Evolutionary conservation across 2,888 invertebrate genomes (phyloP), one percentile per base, ranked within the genome.

Genomic region (Nomada hirtipes): DNA sequence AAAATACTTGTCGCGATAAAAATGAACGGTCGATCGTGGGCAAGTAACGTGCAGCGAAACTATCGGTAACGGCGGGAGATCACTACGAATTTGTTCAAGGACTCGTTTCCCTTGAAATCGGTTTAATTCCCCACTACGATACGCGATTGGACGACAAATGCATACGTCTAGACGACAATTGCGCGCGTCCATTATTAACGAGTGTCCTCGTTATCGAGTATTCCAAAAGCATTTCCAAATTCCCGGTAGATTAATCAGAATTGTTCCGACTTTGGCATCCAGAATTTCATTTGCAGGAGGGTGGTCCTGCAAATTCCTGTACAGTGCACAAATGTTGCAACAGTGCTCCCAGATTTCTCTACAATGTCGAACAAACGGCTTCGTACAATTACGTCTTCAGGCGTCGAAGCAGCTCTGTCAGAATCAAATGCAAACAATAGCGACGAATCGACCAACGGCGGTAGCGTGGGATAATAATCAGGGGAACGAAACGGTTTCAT

Each of bases 21-120:
- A 83, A 76, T 47, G 55, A 60, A 70, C 53, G 52, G 47, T 59
- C 78, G 65, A 69, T 83, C 73, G 74, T 76, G 73, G 80, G 76
- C 70, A 60, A 73, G 76, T 72, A 82, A 84, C 82, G 73, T 76
- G 71, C 75, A 68, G n/a, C 61, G 57, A 68, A 26, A 26, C 2
- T 26, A 2, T 26, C 26, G 26, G 26, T 26, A 26, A 26, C 26
- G 26, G 26, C 26, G 26, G 26, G 26, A 1, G 26, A 26, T 26
- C 26, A 26, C 26, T 26, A 26, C 26, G 26, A 26, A 26, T 26
- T 26, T 1, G 2, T 26, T 26, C 26, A 26, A 26, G 26, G 26
- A 26, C 67, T n/a, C 13, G 67, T 52, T 36, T 53, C 52, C 10
- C 36, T 29, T 52, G 52, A 44, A 60, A 60, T 36, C 7, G 7